Evolutionary conservation across 2,797 vertebrate genomes (phyloP).

Genomic region (Peromyscus nudipes): DNA sequence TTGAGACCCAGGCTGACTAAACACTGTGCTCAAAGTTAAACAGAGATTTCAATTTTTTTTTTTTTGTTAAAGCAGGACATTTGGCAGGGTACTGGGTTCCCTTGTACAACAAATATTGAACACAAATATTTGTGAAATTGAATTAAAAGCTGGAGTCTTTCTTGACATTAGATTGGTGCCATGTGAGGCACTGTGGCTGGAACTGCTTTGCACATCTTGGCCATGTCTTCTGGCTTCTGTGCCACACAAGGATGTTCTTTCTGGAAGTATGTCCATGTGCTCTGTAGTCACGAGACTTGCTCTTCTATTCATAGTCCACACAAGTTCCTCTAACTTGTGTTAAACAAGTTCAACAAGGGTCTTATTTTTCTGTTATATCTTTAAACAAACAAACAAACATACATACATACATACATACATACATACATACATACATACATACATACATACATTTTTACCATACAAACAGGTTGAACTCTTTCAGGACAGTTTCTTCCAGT

Average conservation of each 20-base stretch:
- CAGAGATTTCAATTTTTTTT: constrained; percentile 41
- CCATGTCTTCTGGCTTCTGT: not conserved
- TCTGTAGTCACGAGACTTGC: not conserved
- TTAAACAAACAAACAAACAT: not conserved
- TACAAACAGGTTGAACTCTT: not conserved
- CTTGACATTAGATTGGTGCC: constrained; percentile 62
- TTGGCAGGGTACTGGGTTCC: constrained; percentile 27
- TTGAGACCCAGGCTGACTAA: not conserved
- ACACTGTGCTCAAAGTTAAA: constrained; percentile 48
- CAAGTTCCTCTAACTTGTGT: not conserved
- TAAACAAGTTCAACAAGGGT: not conserved
- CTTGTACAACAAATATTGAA: constrained; percentile 69
- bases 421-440: no score
- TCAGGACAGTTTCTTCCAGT: not conserved
- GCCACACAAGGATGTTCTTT: not conserved
- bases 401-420: no score
- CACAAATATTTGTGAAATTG: constrained; percentile 72
- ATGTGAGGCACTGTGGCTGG: not conserved
- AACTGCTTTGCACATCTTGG: not conserved
- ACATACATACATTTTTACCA: not conserved
- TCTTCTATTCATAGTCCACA: not conserved
- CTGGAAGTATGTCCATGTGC: constrained; percentile 32
- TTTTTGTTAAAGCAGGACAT: constrained; percentile 22
- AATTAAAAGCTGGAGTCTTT: constrained; percentile 65
- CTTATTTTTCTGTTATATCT: constrained; percentile 26